Base-by-base conservation (phyloP, 2,888 invertebrate genomes). In the Phalangium opilio region DNA sequence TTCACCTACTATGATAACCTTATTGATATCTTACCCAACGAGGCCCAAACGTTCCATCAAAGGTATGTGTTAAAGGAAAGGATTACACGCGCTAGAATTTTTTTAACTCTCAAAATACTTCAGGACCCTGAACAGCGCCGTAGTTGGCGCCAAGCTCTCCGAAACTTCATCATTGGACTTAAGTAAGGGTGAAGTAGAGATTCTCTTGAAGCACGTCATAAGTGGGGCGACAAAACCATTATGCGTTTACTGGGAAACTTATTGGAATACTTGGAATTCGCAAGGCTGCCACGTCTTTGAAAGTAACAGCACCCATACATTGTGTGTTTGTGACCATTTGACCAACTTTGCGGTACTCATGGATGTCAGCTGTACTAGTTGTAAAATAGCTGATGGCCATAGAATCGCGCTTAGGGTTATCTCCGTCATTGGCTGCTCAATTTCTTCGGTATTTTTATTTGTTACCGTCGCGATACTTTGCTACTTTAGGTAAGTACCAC, bases 281-380 rank as follows among this genome's bases (percentile, higher is more conserved):
- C 2, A 14, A 1, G 51, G 51, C 3, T 51, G 51, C 18, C 43
- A 40, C 8, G 17, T 48, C 2, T 48, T 47, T 14, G 15, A n/a
- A 12, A 40, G 27, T 21, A 51, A 51, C 11, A 34, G 4, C 27
- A 44, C 41, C 3, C 39, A 44, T 41, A 51, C 41, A 4, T 7
- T 48, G 3, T 51, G 51, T 15, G 43, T 47, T 7, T 51, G 51
- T 18, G 19, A 51, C 38, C 51, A 51, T 19, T 14, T 51, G 34
- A 51, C 51, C 18, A 51, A 51, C 20, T 51, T 49, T 2, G 48
- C 46, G 2, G 39, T 51, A 2, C 46, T 51, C 20, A 51, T 51
- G 51, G 51, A 51, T 12, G 48, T 39, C 19, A 10, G 33, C 11
- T 43, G 45, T 8, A 17, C 43, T 7, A 27, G 5, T 27, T 27